Base-by-base conservation (phyloP, 2,113 vertebrate species). In the Myocastor coypus region DNA sequence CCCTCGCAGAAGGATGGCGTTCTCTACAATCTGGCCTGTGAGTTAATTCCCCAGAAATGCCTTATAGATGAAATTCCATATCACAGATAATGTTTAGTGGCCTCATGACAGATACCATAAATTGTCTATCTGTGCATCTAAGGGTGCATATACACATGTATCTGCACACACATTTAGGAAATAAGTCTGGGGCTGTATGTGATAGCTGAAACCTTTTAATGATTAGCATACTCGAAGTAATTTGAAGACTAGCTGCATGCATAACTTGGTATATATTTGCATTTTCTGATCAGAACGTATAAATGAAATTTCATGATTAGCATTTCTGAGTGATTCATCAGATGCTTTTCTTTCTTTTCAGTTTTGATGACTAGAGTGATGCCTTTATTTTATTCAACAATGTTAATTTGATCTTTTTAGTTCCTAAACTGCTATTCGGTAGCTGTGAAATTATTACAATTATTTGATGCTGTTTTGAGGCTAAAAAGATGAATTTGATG, bases 11-110 rank as follows among this genome's bases (percentile, higher is more conserved):
- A 95, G 17, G 32, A 71, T 26, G 24, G 34, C 16, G 37, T 71
- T 91, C 94, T 92, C 17, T 94, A 20, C 16, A 64, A 37, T 90
- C 86, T 81, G 42, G 11, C 92, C 81, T 97, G 32, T 81, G 75
- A 83, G 40, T 32, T 86, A 75, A 73, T 42, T 57, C 9, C 19
- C 9, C 28, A 59, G 73, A 85, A 93, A 83, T 89, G 34, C 22
- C 32, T 0, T 3, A 16, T 46, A 34, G 88, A 30, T 77, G n/a
- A 94, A 87, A 88, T 82, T 87, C 90, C n/a, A 52, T 64, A 85
- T 92, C 30, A 71, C 78, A 66, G 55, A 34, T 12, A 42, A 3
- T 77, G 5, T 94, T 82, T 84, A 40, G n/a, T 82, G 52, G 61
- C 59, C 22, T 94, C 1, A 46, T 77, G 34, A 92, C 71, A 82